Conservation (phyloP, 2,888 invertebrate genomes). For the Archips xylosteana region DNA sequence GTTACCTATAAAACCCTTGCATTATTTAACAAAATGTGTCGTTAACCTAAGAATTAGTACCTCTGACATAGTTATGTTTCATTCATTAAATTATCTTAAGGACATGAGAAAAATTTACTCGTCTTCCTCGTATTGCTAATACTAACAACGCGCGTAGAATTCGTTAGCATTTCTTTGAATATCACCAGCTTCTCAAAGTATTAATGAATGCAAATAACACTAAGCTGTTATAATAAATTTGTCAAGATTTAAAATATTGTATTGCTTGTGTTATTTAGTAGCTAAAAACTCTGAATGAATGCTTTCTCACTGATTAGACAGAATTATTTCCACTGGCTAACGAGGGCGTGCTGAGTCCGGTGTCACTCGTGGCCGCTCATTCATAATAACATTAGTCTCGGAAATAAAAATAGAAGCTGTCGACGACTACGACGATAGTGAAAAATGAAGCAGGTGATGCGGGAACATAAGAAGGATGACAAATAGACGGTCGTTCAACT, state of each 20-base stretch:
- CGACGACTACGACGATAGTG: slow-evolving; percentile 67
- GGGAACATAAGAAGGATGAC: slow-evolving; percentile 70
- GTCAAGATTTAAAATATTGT: slow-evolving; percentile 22
- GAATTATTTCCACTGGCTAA: slow-evolving; percentile 55
- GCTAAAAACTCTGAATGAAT: slow-evolving; percentile 5
- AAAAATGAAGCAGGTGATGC: slow-evolving; percentile 78
- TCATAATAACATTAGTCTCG: slow-evolving; percentile 66
- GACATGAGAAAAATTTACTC: not conserved
- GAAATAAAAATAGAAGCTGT: slow-evolving; percentile 70
- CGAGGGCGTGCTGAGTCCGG: slow-evolving; percentile 54
- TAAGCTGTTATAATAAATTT: slow-evolving; percentile 11
- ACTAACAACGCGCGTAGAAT: not conserved
- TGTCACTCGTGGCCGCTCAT: slow-evolving; percentile 66
- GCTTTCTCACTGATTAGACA: slow-evolving; percentile 42
- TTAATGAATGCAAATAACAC: slow-evolving; percentile 9
- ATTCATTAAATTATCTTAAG: slow-evolving; percentile 9
- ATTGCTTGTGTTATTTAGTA: slow-evolving; percentile 13
- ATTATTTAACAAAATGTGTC: slow-evolving; percentile 4
- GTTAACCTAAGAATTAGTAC: not conserved
- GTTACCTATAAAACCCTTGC: not conserved
- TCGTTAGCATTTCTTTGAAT: slow-evolving; percentile 6
- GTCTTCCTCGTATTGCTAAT: not conserved
- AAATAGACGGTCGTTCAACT: slow-evolving; percentile 71
- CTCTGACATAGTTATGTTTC: slow-evolving; percentile 1
- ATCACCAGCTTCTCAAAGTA: slow-evolving; percentile 3